Evolutionary conservation across 1,140 invertebrate species (phyloP).

Genomic region (Drosophila melanica): DNA sequence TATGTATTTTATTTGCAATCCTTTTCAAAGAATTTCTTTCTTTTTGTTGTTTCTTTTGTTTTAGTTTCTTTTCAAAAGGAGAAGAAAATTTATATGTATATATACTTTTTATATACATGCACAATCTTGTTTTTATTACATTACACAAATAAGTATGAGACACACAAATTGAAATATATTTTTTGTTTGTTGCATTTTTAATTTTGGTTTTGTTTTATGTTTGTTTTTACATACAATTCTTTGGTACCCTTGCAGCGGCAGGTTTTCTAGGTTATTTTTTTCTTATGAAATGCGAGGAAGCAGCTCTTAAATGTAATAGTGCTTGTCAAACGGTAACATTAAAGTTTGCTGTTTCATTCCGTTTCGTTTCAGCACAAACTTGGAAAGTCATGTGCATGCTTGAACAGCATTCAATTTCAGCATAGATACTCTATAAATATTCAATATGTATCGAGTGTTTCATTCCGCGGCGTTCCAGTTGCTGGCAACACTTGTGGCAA

Average conservation of each 20-base stretch:
- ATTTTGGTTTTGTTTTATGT: neutral
- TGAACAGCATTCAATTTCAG: no score
- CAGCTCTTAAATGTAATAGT: neutral
- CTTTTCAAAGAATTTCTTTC: conserved; percentile 3
- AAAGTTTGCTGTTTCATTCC: neutral
- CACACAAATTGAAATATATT: conserved; percentile 5
- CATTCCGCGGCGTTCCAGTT: neutral
- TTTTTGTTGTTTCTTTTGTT: neutral
- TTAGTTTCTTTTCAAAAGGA: conserved; percentile 24
- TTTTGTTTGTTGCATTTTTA: neutral
- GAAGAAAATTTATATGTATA: conserved; percentile 20
- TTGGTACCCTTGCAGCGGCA: conserved; percentile 18
- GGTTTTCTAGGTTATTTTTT: neutral
- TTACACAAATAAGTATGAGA: conserved; percentile 19
- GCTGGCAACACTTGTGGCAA: neutral
- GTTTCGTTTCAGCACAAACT: neutral
- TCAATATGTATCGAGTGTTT: neutral
- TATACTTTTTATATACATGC: conserved; percentile 23
- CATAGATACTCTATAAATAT: no score
- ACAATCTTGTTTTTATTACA: conserved; percentile 15
- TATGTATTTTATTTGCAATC: conserved; percentile 24
- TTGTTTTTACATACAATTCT: neutral
- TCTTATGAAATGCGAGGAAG: neutral
- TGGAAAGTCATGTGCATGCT: no score
- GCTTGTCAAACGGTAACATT: neutral